Evolutionary conservation across 2,113 vertebrate genomes (phyloP), one percentile per base, ranked within the genome.

Genomic region (rat (Rattus norvegicus)): DNA sequence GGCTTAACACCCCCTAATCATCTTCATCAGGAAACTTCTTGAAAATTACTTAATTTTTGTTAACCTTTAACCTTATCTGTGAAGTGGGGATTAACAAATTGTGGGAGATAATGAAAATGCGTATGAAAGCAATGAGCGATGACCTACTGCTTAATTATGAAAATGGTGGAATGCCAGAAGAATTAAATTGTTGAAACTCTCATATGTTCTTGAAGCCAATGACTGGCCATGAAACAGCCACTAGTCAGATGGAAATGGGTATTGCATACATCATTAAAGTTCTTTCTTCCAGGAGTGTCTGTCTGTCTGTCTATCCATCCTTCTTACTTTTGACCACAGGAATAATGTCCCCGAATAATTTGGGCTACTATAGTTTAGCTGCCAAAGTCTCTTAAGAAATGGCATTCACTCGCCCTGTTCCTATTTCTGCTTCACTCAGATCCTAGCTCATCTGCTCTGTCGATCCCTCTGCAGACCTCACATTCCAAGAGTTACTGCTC

Each of bases 51-150:
- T 95, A 92, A 83, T 73, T 94, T 94, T 72, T 77, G 3, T 80
- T 96, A 93, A 94, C 75, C 92, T 94, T 95, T 95, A 92, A 94
- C 95, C 93, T 97, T 98, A 96, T 95, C 76, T 96, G 16, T 94
- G 52, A 67, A 88, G 72, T 84, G 24, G n/a, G 69, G 92, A 90
- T 97, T 96, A 95, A 91, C 24, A 92, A 88, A 43, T 92, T 95
- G 54, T 92, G 59, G 83, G 92, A 65, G 39, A 86, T 91, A 85
- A 95, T 95, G 88, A 93, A 97, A 88, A 67, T 63, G 19, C 49
- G 9, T 90, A 61, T 59, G 36, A 88, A 91, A 90, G 43, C 69
- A 73, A 81, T 39, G 72, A 86, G 43, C 14, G 28, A 56, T 86
- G 84, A 79, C 47, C 61, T 47, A 17, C 47, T 85, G 30, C 28